Percentiles rank a stretch among this genome's conserved stretches.
phyloP scores from a whole-genome alignment of 2,888 invertebrate species.

The Andrena minutula region DNA sequence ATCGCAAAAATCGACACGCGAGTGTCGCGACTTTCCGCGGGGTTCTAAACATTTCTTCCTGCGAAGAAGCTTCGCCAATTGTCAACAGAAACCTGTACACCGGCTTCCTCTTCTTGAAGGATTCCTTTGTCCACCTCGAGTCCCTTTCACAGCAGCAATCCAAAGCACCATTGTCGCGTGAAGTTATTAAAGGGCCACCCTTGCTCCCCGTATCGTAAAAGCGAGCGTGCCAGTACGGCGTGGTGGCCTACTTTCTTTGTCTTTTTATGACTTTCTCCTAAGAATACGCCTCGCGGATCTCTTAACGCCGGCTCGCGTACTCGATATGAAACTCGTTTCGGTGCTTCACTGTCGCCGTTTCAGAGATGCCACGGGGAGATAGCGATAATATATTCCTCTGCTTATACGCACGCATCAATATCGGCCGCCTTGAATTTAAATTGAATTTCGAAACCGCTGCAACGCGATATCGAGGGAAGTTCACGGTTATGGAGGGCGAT shows the following conservation, averaged over 20 bases:
- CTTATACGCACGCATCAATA: slow-evolving; percentile 6
- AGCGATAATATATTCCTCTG: slow-evolving; percentile 6
- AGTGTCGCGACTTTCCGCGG: neutral
- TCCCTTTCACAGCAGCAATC: neutral
- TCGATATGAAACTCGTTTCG: slow-evolving; percentile 26
- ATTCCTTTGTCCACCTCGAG: neutral
- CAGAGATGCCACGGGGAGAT: slow-evolving; percentile 18
- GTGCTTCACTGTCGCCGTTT: neutral
- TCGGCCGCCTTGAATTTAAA: slow-evolving; percentile 33
- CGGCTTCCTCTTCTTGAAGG: neutral
- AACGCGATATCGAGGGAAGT: slow-evolving; percentile 17
- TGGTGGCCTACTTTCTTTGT: slow-evolving; percentile 50
- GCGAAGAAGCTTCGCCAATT: neutral
- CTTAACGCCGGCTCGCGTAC: too few relatives aligned
- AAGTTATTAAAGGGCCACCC: slow-evolving; percentile 24
- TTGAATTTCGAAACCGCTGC: slow-evolving; percentile 29
- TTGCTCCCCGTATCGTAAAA: slow-evolving; percentile 22
- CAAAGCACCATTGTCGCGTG: slow-evolving; percentile 9
- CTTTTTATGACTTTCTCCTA: slow-evolving; percentile 58
- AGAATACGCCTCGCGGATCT: slow-evolving; percentile 32
- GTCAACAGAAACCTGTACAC: neutral
- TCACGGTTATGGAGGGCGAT: slow-evolving; percentile 42
- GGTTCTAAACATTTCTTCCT: neutral
- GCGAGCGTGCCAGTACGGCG: slow-evolving; percentile 56
- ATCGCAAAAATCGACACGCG: too few relatives aligned